These are phyloP conservation scores for Hetaerina americana DNA, from an alignment of 1,140 invertebrate genomes.

Conservation along the genomic window DNA sequence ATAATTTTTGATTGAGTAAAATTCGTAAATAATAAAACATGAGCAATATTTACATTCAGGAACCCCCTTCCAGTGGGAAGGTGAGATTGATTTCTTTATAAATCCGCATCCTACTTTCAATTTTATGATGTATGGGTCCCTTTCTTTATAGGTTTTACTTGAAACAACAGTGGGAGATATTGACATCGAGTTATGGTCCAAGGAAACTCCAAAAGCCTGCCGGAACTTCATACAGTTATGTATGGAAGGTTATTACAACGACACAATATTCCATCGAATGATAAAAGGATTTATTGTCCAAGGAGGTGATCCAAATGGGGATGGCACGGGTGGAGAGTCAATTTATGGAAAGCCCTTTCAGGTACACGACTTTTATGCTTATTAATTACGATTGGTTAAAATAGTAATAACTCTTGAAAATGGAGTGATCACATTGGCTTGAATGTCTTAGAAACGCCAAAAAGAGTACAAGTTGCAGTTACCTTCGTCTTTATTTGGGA, in stretches of 20 bases:
- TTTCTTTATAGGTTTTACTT: conserved; percentile 58
- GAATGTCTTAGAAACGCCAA: too few species aligned
- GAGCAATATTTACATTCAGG: conserved; percentile 95
- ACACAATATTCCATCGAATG: conserved; percentile 81
- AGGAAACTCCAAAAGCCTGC: conserved; percentile 89
- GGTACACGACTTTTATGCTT: conserved; percentile 43
- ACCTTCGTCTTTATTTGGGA: too few species aligned
- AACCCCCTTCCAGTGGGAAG: conserved; percentile 88
- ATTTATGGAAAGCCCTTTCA: conserved; percentile 91
- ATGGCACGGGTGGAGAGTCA: conserved; percentile 84
- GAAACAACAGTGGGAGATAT: conserved; percentile 91
- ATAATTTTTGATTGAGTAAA: background rate
- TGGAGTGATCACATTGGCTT: too few species aligned
- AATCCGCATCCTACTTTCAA: background rate
- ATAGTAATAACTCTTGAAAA: too few species aligned
- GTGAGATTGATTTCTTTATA: conserved; percentile 35
- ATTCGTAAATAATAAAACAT: conserved; percentile 37
- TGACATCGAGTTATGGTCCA: conserved; percentile 95
- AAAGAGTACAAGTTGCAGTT: too few species aligned
- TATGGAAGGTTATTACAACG: conserved; percentile 92
- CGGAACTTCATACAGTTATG: conserved; percentile 96
- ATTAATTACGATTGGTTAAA: too few species aligned
- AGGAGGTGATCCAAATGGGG: conserved; percentile 92
- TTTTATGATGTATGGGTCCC: conserved; percentile 12
- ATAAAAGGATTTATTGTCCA: conserved; percentile 88